Evolutionary conservation across 2,797 vertebrate species (phyloP).

Genomic region (Myripristis jacobus): DNA sequence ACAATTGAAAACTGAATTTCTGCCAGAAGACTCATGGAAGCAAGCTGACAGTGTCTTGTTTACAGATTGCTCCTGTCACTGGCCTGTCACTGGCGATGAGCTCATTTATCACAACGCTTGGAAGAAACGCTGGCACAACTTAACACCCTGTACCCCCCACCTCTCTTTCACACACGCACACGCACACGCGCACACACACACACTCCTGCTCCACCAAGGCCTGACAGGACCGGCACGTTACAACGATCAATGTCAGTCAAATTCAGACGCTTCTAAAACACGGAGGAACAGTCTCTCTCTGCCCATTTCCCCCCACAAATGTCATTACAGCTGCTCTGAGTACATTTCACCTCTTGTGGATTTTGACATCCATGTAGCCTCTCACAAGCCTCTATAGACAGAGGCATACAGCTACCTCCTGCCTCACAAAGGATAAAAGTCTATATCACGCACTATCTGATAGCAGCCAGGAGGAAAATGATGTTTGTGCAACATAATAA

Average conservation of each 20-base stretch:
- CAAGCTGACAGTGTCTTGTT: constrained; percentile 37
- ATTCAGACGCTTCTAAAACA: constrained; percentile 23
- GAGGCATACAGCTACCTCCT: not conserved
- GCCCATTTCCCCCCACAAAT: not conserved
- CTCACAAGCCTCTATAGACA: constrained; percentile 7
- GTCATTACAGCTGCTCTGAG: constrained; percentile 14
- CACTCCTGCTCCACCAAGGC: not conserved
- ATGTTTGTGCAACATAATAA: constrained; percentile 64
- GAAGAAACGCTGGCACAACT: constrained; percentile 29
- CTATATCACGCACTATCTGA: constrained; percentile 23
- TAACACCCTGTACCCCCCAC: constrained; percentile 27
- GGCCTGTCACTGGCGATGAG: constrained; percentile 35
- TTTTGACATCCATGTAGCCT: not conserved
- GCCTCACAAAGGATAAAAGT: constrained; percentile 39
- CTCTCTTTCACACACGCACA: too few relatives aligned
- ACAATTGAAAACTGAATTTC: constrained; percentile 39
- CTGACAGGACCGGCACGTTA: constrained; percentile 17
- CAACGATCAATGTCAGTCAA: constrained; percentile 31
- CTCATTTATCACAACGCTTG: constrained; percentile 42
- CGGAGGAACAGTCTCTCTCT: constrained; percentile 1
- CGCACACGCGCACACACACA: too few relatives aligned
- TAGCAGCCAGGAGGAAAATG: constrained; percentile 46
- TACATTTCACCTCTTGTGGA: not conserved
- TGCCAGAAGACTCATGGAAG: constrained; percentile 12
- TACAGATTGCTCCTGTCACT: constrained; percentile 42